phyloP scores from a whole-genome alignment of 1,140 invertebrate species.

The Trichonephila clavipes region DNA sequence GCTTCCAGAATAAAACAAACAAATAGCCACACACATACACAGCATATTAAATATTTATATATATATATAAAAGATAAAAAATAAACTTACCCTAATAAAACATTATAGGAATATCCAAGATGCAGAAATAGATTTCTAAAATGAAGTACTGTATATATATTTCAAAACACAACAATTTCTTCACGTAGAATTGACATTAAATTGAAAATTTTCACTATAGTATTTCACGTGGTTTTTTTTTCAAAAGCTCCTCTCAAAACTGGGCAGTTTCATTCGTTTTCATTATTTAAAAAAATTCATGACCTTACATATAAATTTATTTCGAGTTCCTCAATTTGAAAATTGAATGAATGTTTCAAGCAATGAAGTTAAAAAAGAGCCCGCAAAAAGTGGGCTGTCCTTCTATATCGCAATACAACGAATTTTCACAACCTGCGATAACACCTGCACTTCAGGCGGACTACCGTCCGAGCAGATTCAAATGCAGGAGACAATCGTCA shows the following conservation, averaged over 20 bases:
- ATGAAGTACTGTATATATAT: neutral
- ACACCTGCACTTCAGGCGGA: slow-evolving; percentile 25
- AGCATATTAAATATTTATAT: neutral
- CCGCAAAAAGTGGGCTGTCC: slow-evolving; percentile 11
- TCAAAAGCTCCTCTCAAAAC: neutral
- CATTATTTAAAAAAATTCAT: neutral
- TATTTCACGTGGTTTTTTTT: neutral
- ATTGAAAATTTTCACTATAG: neutral
- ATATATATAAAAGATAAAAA: neutral
- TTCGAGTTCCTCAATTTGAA: neutral
- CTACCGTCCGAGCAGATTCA: neutral
- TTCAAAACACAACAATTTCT: neutral
- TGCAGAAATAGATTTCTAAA: neutral
- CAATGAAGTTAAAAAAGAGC: neutral
- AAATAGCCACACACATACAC: neutral
- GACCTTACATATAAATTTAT: neutral
- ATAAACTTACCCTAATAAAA: neutral
- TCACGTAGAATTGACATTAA: neutral
- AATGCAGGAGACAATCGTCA: slow-evolving; percentile 19
- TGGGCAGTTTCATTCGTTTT: neutral
- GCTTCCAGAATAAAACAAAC: neutral
- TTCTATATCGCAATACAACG: slow-evolving; percentile 7
- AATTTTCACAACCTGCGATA: slow-evolving; percentile 18
- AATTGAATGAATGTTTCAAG: neutral
- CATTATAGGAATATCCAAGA: neutral